A percentile compares a stretch with the other conserved stretches of the same genome.
phyloP scores from a whole-genome alignment of 2,888 invertebrate species.

The Agrenia bidenticulata region DNA sequence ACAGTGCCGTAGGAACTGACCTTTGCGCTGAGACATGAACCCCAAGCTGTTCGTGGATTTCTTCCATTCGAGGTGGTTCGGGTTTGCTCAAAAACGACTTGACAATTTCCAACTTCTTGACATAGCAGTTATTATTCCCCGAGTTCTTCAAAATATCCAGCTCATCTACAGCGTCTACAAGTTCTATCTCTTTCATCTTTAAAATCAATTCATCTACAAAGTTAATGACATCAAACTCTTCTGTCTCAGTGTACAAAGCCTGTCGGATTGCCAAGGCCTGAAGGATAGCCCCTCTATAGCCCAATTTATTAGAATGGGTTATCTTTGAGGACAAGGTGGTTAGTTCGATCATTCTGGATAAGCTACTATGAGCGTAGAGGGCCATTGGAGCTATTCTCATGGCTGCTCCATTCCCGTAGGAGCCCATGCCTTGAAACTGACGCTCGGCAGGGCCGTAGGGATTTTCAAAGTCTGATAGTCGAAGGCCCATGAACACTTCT shows the following conservation, averaged over 20 bases:
- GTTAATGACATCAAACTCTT: slow-evolving; percentile 56
- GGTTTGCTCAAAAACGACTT: slow-evolving; percentile 60
- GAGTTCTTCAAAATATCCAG: not conserved
- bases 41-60: slow-evolving; percentile 58
- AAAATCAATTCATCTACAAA: slow-evolving; percentile 61
- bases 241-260: slow-evolving; percentile 49
- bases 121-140: slow-evolving; percentile 58
- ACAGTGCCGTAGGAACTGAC: slow-evolving; percentile 73
- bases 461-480: slow-evolving; percentile 62
- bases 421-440: slow-evolving; percentile 69
- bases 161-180: slow-evolving; percentile 58
- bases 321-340: slow-evolving; percentile 61
- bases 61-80: slow-evolving; percentile 52
- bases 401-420: slow-evolving; percentile 76
- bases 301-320: slow-evolving; percentile 63
- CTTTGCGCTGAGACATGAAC: slow-evolving; percentile 66
- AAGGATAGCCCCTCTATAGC: slow-evolving; percentile 54
- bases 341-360: slow-evolving; percentile 58
- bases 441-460: slow-evolving; percentile 65
- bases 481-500: slow-evolving; percentile 61
- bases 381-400: slow-evolving; percentile 72
- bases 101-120: slow-evolving; percentile 61
- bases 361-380: slow-evolving; percentile 61
- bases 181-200: slow-evolving; percentile 61
- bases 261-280: slow-evolving; percentile 55